A percentile compares a stretch with the other conserved stretches of the same genome.
Evolutionary conservation across 2,888 invertebrate species (phyloP).

Genomic region (Callyntrura guangdongensis): DNA sequence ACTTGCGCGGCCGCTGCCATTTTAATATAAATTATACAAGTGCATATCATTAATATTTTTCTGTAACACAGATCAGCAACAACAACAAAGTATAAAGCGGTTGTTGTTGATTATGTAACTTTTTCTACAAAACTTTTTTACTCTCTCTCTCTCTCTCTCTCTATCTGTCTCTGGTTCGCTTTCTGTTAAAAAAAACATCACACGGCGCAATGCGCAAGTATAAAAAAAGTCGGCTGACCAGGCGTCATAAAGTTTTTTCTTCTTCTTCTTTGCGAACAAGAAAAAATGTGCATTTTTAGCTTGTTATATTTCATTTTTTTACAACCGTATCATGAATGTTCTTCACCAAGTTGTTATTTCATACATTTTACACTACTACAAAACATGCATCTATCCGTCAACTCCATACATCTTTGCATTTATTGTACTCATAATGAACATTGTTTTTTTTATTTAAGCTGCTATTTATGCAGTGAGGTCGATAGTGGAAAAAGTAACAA

Average conservation of each 20-base stretch:
- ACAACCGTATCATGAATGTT: conserved; percentile 48
- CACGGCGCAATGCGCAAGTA: conserved; percentile 71
- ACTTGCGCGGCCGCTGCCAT: neutral
- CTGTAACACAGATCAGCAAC: neutral
- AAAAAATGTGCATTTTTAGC: conserved; percentile 75
- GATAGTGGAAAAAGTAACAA: conserved; percentile 2
- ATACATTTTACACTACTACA: conserved; percentile 68
- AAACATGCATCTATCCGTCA: conserved; percentile 59
- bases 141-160: too few relatives aligned
- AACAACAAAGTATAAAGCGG: neutral
- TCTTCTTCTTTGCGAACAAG: conserved; percentile 2
- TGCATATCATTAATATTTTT: conserved; percentile 55
- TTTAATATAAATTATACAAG: conserved; percentile 47
- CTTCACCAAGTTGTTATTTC: conserved; percentile 67
- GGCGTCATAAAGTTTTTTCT: conserved; percentile 70
- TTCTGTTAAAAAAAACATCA: conserved; percentile 47
- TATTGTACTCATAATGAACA: conserved; percentile 29
- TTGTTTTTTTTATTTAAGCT: conserved; percentile 33
- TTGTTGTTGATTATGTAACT: conserved; percentile 6
- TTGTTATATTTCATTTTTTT: conserved; percentile 70
- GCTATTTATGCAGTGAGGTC: conserved; percentile 31
- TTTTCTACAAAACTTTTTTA: conserved; percentile 40
- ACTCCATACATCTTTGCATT: conserved; percentile 54
- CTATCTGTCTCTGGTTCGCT: neutral
- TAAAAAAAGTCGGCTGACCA: conserved; percentile 69